Evolutionary conservation across 2,888 invertebrate species (phyloP).

Genomic region (Tyria jacobaeae): DNA sequence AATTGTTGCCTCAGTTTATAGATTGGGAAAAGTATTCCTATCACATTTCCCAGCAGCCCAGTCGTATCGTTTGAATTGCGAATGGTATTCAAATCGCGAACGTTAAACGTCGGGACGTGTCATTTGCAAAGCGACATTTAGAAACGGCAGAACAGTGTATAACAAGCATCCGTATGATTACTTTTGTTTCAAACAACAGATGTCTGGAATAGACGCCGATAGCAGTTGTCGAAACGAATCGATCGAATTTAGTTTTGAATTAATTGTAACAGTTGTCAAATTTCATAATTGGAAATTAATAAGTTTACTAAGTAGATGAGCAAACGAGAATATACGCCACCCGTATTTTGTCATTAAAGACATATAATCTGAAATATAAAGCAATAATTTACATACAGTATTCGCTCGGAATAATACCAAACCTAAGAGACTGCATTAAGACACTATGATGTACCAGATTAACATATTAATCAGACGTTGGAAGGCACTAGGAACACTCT

Average conservation of each 20-base stretch:
- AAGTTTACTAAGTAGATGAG: background rate
- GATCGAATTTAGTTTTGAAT: conserved; percentile 39
- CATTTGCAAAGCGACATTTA: conserved; percentile 53
- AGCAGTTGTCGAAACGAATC: conserved; percentile 47
- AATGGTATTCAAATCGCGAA: conserved; percentile 53
- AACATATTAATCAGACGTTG: conserved; percentile 60
- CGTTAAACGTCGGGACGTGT: conserved; percentile 52
- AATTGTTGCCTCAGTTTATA: conserved; percentile 9
- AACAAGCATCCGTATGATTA: conserved; percentile 60
- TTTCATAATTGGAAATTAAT: background rate
- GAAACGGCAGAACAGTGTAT: conserved; percentile 49
- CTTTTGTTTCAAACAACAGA: conserved; percentile 70
- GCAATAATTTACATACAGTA: conserved; percentile 32
- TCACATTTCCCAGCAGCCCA: conserved; percentile 38
- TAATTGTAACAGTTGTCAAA: conserved; percentile 8
- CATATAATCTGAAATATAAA: conserved; percentile 25
- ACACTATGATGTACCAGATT: conserved; percentile 55
- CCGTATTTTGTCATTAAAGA: background rate
- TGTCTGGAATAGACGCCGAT: conserved; percentile 57
- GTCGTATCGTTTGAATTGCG: conserved; percentile 39
- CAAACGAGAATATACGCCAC: background rate
- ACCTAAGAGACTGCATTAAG: conserved; percentile 54
- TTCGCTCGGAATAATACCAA: conserved; percentile 29
- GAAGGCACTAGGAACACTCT: conserved; percentile 35
- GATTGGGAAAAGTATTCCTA: conserved; percentile 33